Conservation (phyloP, 2,797 vertebrate species). For the Melanotaenia boesemani region DNA sequence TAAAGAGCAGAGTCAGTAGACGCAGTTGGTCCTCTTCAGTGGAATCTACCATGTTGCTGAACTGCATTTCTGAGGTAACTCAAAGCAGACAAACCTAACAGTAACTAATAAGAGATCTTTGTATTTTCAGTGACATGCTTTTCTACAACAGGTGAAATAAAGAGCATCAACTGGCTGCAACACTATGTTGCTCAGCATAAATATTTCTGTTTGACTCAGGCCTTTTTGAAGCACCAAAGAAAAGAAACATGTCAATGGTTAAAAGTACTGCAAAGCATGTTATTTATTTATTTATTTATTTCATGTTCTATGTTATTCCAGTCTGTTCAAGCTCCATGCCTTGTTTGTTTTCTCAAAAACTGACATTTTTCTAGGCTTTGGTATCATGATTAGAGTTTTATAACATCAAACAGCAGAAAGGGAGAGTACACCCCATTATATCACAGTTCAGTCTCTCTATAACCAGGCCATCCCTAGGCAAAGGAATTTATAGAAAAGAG, state of each 20-base stretch:
- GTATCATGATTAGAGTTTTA: constrained; percentile 15
- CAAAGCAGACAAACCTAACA: neutral
- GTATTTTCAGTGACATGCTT: too few species aligned
- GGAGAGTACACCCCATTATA: constrained; percentile 22
- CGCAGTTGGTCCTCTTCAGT: neutral
- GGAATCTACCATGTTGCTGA: neutral
- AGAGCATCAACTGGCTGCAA: neutral
- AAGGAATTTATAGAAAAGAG: constrained; percentile 24
- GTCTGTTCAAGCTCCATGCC: neutral
- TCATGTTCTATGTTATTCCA: neutral
- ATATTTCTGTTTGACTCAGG: constrained; percentile 6
- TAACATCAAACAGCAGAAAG: constrained; percentile 21
- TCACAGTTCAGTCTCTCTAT: constrained; percentile 15
- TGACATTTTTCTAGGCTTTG: constrained; percentile 9
- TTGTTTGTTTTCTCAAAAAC: constrained; percentile 17
- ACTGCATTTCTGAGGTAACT: too few species aligned
- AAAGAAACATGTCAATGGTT: too few species aligned
- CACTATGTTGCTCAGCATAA: neutral
- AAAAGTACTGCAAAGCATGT: neutral
- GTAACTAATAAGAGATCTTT: too few species aligned
- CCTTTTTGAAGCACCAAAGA: neutral
- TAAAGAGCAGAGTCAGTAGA: neutral
- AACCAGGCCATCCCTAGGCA: constrained; percentile 32
- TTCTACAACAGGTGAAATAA: too few species aligned
- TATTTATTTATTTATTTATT: neutral